A percentile compares a stretch with the other conserved stretches of the same genome.
phyloP scores from a whole-genome alignment of 2,797 vertebrate genomes.

The Avahi laniger region DNA sequence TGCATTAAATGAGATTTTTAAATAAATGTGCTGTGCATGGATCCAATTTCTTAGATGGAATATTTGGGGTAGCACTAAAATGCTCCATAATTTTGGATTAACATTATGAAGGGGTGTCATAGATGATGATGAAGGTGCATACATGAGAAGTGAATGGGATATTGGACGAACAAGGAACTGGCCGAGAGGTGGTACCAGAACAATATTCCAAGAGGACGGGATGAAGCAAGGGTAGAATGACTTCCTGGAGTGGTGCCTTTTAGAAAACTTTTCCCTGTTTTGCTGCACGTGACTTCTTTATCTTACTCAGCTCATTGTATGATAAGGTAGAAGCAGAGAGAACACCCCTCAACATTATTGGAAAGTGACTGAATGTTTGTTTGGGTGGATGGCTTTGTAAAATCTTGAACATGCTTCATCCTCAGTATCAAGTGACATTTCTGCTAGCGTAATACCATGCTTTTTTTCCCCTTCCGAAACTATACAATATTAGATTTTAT shows the following conservation, averaged over 20 bases:
- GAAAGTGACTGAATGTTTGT: neutral
- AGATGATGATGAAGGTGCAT: neutral
- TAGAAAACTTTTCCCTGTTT: neutral
- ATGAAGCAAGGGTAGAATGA: neutral
- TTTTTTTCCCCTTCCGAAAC: neutral
- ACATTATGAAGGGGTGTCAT: neutral
- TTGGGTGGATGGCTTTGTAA: neutral
- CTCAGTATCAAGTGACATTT: neutral
- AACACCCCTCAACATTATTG: neutral
- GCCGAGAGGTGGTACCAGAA: neutral
- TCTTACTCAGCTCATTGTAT: neutral
- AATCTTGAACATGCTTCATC: neutral
- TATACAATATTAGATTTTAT: neutral
- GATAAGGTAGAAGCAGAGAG: neutral
- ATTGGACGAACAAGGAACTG: neutral
- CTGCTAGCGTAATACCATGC: neutral
- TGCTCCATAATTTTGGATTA: neutral
- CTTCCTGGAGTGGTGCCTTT: neutral
- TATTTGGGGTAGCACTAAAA: neutral
- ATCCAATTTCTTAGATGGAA: neutral
- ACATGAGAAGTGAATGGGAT: neutral
- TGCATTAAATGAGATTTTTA: neutral
- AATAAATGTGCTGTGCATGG: neutral
- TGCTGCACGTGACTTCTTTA: neutral
- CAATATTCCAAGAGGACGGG: neutral